Evolutionary conservation across 2,113 vertebrate species (phyloP).

Genomic region (Pyrgilauda ruficollis): DNA sequence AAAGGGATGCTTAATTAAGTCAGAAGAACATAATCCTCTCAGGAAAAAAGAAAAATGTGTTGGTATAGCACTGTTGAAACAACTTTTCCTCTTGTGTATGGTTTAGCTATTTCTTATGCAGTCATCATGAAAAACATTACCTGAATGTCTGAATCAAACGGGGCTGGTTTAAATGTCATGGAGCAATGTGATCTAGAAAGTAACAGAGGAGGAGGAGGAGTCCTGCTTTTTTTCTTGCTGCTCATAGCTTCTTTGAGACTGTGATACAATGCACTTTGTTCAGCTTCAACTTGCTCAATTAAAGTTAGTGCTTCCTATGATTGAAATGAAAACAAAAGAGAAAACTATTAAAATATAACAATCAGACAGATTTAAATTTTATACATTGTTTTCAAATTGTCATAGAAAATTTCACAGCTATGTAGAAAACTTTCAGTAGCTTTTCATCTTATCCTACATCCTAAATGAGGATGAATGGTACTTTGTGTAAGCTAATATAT

Average conservation of each 20-base stretch:
- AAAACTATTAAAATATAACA: background rate
- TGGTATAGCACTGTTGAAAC: background rate
- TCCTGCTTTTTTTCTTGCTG: slow-evolving; percentile 56
- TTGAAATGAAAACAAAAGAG: slow-evolving; percentile 17
- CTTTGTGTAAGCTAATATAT: background rate
- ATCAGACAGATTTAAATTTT: background rate
- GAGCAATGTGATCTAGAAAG: slow-evolving; percentile 79
- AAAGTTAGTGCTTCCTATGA: slow-evolving; percentile 82
- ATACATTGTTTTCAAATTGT: background rate
- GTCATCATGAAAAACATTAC: slow-evolving; percentile 65
- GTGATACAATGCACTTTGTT: slow-evolving; percentile 78
- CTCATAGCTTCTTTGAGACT: slow-evolving; percentile 56
- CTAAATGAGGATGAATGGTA: background rate
- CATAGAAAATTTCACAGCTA: background rate
- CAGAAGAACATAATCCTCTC: background rate
- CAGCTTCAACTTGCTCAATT: slow-evolving; percentile 82
- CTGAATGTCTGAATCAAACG: slow-evolving; percentile 78
- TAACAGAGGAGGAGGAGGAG: slow-evolving; percentile 85
- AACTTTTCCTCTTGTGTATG: background rate
- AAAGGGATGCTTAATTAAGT: background rate
- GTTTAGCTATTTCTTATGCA: background rate
- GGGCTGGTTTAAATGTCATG: slow-evolving; percentile 85
- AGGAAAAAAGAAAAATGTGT: background rate
- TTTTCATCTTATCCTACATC: background rate
- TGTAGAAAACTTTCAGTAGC: background rate